Percentiles rank a stretch among this genome's conserved stretches.
Conservation (phyloP, 2,113 vertebrate species). For the Clarias macrocephalus region DNA sequence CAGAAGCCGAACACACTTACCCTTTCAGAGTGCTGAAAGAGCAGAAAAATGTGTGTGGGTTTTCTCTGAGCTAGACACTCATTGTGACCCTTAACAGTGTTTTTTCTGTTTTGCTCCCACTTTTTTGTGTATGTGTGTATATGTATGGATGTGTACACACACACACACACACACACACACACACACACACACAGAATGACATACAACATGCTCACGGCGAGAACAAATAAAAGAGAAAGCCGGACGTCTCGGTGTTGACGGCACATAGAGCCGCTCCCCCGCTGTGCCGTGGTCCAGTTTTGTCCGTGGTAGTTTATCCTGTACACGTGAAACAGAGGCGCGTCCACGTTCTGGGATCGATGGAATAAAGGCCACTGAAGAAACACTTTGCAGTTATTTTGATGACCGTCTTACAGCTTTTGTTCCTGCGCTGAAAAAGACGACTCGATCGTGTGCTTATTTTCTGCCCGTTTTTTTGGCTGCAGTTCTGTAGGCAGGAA, state of each 20-base stretch:
- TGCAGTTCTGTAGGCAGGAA: background rate
- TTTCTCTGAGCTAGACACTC: background rate
- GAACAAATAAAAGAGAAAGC: background rate
- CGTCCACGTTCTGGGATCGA: background rate
- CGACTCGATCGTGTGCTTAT: background rate
- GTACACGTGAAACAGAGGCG: background rate
- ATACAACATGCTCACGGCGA: background rate
- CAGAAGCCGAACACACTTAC: constrained; percentile 27
- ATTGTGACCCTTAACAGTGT: constrained; percentile 11
- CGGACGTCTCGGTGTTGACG: background rate
- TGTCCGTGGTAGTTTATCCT: background rate
- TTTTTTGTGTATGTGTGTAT: no score
- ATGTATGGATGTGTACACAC: no score
- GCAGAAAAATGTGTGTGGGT: constrained; percentile 9
- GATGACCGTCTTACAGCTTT: background rate
- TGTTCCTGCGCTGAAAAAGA: background rate
- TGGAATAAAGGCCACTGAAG: background rate
- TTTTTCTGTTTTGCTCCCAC: background rate
- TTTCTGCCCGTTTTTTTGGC: background rate
- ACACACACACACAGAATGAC: background rate
- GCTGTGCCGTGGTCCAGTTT: constrained; percentile 3
- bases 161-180: background rate
- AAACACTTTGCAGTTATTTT: background rate
- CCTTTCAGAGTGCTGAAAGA: constrained; percentile 35
- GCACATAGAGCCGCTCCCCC: background rate